Conservation (phyloP, 2,797 vertebrate species). For the Phataginus tetradactyla region DNA sequence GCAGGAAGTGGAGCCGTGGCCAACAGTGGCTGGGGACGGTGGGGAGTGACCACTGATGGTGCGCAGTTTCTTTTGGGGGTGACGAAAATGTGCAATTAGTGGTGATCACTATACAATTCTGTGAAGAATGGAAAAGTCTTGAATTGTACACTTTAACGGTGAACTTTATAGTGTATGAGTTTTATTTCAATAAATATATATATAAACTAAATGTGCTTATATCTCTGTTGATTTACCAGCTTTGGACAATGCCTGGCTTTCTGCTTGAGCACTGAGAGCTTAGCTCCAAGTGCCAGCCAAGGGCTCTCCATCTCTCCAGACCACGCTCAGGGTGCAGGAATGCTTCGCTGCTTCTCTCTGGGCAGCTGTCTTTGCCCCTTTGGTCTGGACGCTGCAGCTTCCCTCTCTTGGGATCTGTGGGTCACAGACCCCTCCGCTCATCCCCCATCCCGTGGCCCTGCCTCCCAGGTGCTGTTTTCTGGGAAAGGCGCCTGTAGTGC, state of each 20-base stretch:
- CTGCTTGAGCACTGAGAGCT: neutral
- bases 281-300: neutral
- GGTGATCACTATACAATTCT: neutral
- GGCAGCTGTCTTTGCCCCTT: neutral
- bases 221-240: neutral
- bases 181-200: too few species aligned
- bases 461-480: neutral
- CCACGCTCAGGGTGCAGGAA: too few species aligned
- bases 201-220: neutral
- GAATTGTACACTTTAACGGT: neutral
- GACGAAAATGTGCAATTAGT: too few species aligned
- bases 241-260: neutral
- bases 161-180: too few species aligned
- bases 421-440: rapidly evolving
- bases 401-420: neutral
- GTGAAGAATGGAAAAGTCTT: neutral
- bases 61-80: neutral
- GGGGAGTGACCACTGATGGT: neutral
- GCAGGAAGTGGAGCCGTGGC: neutral
- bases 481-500: neutral
- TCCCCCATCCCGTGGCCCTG: neutral
- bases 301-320: neutral
- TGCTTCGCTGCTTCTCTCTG: neutral
- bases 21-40: too few species aligned
- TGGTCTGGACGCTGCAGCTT: neutral